A percentile compares a stretch with the other conserved stretches of the same genome.
Conservation (phyloP, 1,140 invertebrate species). For the Nebria ingens region DNA sequence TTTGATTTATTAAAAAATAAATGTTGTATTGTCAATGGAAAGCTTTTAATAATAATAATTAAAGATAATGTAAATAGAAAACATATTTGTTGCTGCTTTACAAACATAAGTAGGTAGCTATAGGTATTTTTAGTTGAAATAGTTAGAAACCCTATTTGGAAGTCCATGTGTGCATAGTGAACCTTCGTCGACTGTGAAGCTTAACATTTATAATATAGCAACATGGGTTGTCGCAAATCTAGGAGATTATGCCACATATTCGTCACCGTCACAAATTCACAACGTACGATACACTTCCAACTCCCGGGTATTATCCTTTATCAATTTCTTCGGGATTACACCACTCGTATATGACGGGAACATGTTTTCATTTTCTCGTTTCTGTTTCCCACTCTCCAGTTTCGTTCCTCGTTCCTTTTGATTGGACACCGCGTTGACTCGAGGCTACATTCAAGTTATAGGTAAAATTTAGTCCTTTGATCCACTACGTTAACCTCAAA, state of each 20-base stretch:
- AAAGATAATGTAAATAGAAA: no score
- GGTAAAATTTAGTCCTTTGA: constrained; percentile 5
- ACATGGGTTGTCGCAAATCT: background rate
- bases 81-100: no score
- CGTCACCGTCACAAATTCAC: background rate
- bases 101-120: no score
- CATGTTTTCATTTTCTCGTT: background rate
- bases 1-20: no score
- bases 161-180: no score
- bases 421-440: background rate
- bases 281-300: background rate
- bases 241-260: background rate
- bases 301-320: background rate
- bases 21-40: no score
- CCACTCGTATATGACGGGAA: background rate
- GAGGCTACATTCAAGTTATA: background rate
- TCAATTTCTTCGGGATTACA: background rate
- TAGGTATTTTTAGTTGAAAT: no score
- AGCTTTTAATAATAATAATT: no score
- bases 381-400: no score
- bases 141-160: no score
- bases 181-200: background rate
- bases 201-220: background rate
- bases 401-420: background rate
- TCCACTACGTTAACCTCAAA: constrained; percentile 7